These are phyloP conservation scores for Physella acuta DNA, from an alignment of 1,140 invertebrate genomes.

Conservation along the genomic window DNA sequence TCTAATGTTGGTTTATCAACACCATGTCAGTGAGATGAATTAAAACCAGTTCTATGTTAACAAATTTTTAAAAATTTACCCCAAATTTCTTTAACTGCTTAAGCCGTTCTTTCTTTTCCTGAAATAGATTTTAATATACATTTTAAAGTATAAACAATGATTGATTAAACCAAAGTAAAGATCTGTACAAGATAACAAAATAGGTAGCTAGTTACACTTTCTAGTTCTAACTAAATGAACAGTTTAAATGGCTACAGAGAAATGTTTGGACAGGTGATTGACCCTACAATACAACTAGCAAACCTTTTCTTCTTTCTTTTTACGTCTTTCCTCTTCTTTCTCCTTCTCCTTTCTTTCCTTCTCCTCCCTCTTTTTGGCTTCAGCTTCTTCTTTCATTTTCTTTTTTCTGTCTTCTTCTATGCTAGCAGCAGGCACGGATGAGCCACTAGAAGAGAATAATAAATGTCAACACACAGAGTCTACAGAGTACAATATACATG, in stretches of 20 bases:
- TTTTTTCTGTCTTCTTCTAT: constrained; percentile 17
- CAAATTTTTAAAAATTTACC: no score
- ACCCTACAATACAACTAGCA: neutral
- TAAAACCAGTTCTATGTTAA: no score
- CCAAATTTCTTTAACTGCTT: neutral
- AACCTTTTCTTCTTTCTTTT: constrained; percentile 23
- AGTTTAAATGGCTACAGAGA: neutral
- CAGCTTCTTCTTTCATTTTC: constrained; percentile 17
- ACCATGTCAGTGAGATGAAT: no score
- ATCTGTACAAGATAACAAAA: no score
- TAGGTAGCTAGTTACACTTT: neutral
- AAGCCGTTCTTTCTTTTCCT: neutral
- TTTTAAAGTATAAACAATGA: no score
- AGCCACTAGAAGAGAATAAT: no score
- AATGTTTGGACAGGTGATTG: neutral
- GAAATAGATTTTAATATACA: neutral
- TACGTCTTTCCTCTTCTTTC: constrained; percentile 7
- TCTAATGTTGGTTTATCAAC: no score
- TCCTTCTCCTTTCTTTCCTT: constrained; percentile 22
- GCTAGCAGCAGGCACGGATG: no score
- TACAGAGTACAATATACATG: no score
- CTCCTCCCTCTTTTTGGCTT: constrained; percentile 16
- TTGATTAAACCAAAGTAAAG: no score
- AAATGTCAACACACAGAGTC: no score
- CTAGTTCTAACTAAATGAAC: neutral